Conservation (phyloP, 1,140 invertebrate genomes). For the Zaprionus taronus region DNA sequence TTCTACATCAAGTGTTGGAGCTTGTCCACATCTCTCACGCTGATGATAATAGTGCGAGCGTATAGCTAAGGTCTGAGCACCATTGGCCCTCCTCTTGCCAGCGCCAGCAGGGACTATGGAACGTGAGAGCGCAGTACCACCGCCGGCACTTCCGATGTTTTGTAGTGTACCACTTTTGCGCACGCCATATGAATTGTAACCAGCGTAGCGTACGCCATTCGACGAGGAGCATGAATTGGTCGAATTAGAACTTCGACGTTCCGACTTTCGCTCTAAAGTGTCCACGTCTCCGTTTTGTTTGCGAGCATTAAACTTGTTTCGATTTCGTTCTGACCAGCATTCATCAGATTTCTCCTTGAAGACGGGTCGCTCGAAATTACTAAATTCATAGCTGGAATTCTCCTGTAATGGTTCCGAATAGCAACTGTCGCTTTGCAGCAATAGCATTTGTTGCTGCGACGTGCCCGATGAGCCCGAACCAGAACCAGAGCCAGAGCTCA, state of each 20-base stretch:
- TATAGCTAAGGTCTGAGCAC: constrained; percentile 33
- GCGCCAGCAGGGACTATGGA: constrained; percentile 1
- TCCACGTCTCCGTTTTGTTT: constrained; percentile 41
- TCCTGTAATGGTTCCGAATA: constrained; percentile 79
- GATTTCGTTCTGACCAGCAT: constrained; percentile 51
- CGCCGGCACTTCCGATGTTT: constrained; percentile 47
- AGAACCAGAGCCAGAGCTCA: constrained; percentile 30
- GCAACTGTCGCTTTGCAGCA: constrained; percentile 73
- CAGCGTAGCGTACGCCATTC: constrained; percentile 55
- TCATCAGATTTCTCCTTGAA: constrained; percentile 63
- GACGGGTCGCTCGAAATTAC: constrained; percentile 78
- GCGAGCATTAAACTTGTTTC: constrained; percentile 49
- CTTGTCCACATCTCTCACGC: constrained; percentile 29
- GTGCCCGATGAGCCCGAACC: constrained; percentile 53
- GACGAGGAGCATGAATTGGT: constrained; percentile 73
- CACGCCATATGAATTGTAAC: constrained; percentile 77
- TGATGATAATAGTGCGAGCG: constrained; percentile 33
- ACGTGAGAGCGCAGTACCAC: background rate
- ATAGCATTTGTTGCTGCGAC: constrained; percentile 68
- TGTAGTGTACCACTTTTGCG: constrained; percentile 80
- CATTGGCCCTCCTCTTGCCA: constrained; percentile 13
- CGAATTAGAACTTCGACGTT: constrained; percentile 77
- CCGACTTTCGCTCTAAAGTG: constrained; percentile 55
- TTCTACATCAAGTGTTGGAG: constrained; percentile 13
- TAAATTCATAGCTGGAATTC: constrained; percentile 74